These are phyloP conservation scores for Microcebus tavaratra DNA, from an alignment of 2,113 vertebrate genomes.

Conservation along the genomic window DNA sequence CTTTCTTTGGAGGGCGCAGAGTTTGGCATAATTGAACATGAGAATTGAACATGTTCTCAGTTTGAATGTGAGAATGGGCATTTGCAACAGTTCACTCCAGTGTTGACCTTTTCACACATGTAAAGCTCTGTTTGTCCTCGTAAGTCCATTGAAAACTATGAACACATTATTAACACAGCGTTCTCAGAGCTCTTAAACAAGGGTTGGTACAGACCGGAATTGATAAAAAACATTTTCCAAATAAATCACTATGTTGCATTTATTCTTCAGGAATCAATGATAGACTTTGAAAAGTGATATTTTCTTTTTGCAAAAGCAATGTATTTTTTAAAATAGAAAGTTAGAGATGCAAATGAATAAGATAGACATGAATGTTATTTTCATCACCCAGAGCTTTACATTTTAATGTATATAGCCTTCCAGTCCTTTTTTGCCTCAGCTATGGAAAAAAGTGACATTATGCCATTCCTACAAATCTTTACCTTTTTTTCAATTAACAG, in stretches of 20 bases:
- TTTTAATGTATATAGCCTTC: not conserved
- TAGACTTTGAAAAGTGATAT: not conserved
- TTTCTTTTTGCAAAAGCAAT: not conserved
- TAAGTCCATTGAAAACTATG: not conserved
- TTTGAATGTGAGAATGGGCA: not conserved
- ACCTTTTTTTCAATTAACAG: not conserved
- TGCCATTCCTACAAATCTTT: not conserved
- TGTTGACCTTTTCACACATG: rapidly evolving
- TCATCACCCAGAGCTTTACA: not conserved
- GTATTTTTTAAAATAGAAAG: not conserved
- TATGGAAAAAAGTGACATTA: not conserved
- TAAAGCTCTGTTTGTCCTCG: not conserved
- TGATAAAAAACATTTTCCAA: not conserved
- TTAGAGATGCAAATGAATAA: not conserved
- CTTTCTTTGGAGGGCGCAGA: not conserved
- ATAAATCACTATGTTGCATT: not conserved
- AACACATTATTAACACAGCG: not conserved
- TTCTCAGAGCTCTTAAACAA: not conserved
- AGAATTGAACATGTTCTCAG: not conserved
- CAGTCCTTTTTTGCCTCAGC: not conserved
- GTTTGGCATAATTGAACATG: not conserved
- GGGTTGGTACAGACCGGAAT: not conserved
- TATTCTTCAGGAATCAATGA: not conserved
- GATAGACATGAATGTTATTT: not conserved
- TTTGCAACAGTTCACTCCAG: not conserved